Evolutionary conservation across 2,888 invertebrate species (phyloP).

Genomic region (Augiades crinisus): DNA sequence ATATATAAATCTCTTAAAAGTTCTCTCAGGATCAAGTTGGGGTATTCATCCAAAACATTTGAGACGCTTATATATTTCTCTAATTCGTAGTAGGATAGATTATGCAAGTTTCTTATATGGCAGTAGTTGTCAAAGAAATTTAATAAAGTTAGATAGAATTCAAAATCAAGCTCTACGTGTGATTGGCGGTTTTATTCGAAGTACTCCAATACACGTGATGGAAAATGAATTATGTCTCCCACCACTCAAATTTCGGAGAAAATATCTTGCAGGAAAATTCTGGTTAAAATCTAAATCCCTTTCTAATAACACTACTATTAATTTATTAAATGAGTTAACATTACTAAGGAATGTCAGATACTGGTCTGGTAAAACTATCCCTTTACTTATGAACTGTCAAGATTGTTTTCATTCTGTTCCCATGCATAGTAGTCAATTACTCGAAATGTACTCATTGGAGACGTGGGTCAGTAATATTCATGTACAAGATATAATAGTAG

Average conservation of each 20-base stretch:
- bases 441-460: slow-evolving; percentile 20
- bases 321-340: neutral
- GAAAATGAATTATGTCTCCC: slow-evolving; percentile 22
- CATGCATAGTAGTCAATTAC: slow-evolving; percentile 3
- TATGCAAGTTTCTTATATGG: slow-evolving; percentile 16
- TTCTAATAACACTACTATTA: neutral
- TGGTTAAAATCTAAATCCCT: slow-evolving; percentile 15
- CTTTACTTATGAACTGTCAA: slow-evolving; percentile 5
- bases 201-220: slow-evolving; percentile 28
- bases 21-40: slow-evolving; percentile 23
- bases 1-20: slow-evolving; percentile 14
- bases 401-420: neutral
- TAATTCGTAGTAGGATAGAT: slow-evolving; percentile 23
- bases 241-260: slow-evolving; percentile 22
- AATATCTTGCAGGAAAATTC: slow-evolving; percentile 26
- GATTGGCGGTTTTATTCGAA: slow-evolving; percentile 28
- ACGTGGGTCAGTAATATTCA: slow-evolving; percentile 23
- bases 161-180: slow-evolving; percentile 28
- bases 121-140: slow-evolving; percentile 16
- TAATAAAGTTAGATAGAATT: slow-evolving; percentile 24
- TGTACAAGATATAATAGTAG: neutral
- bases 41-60: slow-evolving; percentile 26
- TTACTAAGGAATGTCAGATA: neutral
- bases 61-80: slow-evolving; percentile 9
- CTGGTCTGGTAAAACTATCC: slow-evolving; percentile 10